phyloP scores from a whole-genome alignment of 2,888 invertebrate species.

The Hoplodrina ambigua region DNA sequence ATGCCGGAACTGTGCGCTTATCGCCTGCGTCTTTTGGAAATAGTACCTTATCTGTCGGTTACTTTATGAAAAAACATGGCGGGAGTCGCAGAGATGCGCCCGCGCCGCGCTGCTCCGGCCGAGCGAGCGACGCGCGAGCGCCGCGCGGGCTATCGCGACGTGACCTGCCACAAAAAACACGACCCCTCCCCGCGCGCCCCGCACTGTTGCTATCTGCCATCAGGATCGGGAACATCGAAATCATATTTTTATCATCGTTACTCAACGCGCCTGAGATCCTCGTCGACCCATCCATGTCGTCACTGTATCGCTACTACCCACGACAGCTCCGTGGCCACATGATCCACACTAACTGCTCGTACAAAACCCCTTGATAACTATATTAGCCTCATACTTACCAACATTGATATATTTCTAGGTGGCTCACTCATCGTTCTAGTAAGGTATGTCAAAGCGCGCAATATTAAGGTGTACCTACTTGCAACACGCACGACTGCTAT shows the following conservation, averaged over 20 bases:
- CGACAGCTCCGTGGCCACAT: neutral
- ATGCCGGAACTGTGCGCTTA: conserved; percentile 72
- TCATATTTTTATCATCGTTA: conserved; percentile 47
- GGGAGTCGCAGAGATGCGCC: conserved; percentile 31
- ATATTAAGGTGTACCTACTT: neutral
- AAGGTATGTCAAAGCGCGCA: conserved; percentile 18
- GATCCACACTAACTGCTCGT: conserved; percentile 6
- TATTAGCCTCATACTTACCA: neutral
- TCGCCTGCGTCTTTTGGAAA: conserved; percentile 70
- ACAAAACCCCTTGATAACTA: conserved; percentile 13
- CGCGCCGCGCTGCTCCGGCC: conserved; percentile 48
- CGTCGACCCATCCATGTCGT: neutral
- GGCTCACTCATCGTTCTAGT: conserved; percentile 23
- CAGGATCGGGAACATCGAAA: conserved; percentile 58
- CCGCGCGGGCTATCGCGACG: conserved; percentile 72
- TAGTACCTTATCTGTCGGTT: conserved; percentile 71
- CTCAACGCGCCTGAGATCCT: neutral
- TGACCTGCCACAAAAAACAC: conserved; percentile 69
- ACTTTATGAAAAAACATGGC: conserved; percentile 63
- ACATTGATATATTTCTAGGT: conserved; percentile 18
- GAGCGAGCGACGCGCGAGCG: neutral
- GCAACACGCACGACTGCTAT: conserved; percentile 17
- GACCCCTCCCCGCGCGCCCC: conserved; percentile 2
- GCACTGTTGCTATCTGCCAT: conserved; percentile 65
- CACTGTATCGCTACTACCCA: too few species aligned